Evolutionary conservation across 2,113 vertebrate species (phyloP).

Genomic region (Crypturellus undulatus): DNA sequence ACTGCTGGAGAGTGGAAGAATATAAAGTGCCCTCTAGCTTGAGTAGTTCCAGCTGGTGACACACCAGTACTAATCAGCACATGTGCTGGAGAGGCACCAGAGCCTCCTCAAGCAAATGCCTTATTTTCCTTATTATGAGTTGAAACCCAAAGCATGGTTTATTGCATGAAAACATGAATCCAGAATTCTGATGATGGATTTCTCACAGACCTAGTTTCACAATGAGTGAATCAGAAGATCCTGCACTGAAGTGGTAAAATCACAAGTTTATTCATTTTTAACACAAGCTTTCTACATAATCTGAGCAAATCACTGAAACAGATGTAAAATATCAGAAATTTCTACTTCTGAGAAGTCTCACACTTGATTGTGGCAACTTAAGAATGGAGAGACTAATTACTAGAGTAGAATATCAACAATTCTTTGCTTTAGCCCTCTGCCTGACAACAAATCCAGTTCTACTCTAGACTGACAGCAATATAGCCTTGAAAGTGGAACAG

Average conservation of each 20-base stretch:
- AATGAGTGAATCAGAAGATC: not conserved
- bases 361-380: not conserved
- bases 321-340: not conserved
- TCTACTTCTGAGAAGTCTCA: not conserved
- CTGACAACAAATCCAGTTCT: not conserved
- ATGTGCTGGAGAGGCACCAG: conserved; percentile 40
- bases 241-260: not conserved
- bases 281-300: not conserved
- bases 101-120: conserved; percentile 58
- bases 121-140: conserved; percentile 9
- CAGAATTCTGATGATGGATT: not conserved
- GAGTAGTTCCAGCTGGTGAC: conserved; percentile 66
- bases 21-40: conserved; percentile 41
- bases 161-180: not conserved
- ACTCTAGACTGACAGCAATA: not conserved
- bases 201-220: not conserved
- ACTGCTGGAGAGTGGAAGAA: conserved; percentile 52
- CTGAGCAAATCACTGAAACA: not conserved
- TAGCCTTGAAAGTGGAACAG: not conserved
- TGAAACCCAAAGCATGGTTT: conserved; percentile 38
- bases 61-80: conserved; percentile 13
- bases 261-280: not conserved
- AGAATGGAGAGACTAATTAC: not conserved
- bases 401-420: not conserved
- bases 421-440: not conserved